A percentile compares a stretch with the other conserved stretches of the same genome.
Conservation (phyloP, 2,113 vertebrate species). For the Arothron firmamentum region DNA sequence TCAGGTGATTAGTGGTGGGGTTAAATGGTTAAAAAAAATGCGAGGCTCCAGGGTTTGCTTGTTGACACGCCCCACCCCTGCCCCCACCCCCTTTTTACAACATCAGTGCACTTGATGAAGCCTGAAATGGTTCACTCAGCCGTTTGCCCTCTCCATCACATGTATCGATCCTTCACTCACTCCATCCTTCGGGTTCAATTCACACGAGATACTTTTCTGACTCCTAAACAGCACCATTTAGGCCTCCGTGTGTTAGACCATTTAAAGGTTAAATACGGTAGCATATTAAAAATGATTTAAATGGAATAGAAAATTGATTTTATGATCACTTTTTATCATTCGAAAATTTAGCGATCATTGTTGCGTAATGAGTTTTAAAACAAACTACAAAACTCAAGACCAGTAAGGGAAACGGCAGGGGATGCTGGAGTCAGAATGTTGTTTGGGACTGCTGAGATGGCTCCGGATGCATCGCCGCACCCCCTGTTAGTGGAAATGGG, state of each 20-base stretch:
- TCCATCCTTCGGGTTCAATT: slow-evolving; percentile 10
- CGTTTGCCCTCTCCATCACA: slow-evolving; percentile 37
- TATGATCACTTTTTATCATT: no score
- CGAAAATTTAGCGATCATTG: no score
- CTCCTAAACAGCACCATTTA: slow-evolving; percentile 8
- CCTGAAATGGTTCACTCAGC: slow-evolving; percentile 46
- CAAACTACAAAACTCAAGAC: no score
- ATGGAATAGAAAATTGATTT: no score
- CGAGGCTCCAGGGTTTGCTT: slow-evolving; percentile 21
- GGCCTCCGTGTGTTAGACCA: background rate
- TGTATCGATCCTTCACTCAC: slow-evolving; percentile 41
- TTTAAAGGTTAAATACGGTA: background rate
- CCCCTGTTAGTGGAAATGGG: slow-evolving; percentile 24
- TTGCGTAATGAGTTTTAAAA: no score
- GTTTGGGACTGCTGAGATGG: slow-evolving; percentile 7
- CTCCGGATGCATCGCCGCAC: slow-evolving; percentile 11
- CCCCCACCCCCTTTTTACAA: slow-evolving; percentile 9
- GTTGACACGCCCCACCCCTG: slow-evolving; percentile 21
- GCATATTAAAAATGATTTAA: background rate
- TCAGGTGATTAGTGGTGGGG: background rate
- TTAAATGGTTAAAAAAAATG: background rate
- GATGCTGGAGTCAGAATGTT: background rate
- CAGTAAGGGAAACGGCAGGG: no score
- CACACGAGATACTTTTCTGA: background rate
- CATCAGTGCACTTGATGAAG: slow-evolving; percentile 50